Conservation (phyloP, 2,888 invertebrate species). For the Epistrophe grossulariae region DNA sequence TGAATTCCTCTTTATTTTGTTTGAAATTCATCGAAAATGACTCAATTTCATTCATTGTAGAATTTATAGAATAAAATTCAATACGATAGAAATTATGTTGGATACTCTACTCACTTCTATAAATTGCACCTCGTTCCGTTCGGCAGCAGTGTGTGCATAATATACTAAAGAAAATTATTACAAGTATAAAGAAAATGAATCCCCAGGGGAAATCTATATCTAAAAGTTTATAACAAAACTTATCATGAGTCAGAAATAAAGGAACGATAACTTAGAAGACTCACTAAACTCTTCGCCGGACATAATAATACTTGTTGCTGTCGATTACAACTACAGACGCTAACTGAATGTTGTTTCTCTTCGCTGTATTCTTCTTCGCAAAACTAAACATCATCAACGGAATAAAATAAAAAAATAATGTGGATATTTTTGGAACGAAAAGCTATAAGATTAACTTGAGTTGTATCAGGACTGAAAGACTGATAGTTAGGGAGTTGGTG, state of each 20-base stretch:
- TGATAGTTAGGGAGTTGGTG: neutral
- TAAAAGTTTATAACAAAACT: conserved; percentile 26
- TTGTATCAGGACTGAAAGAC: neutral
- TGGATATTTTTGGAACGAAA: conserved; percentile 36
- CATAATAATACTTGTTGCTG: conserved; percentile 33
- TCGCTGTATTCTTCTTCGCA: neutral
- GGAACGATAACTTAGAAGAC: neutral
- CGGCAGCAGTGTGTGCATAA: conserved; percentile 44
- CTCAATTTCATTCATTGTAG: conserved; percentile 10
- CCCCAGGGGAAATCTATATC: conserved; percentile 38
- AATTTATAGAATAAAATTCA: neutral
- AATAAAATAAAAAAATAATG: conserved; percentile 7
- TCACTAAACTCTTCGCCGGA: conserved; percentile 33
- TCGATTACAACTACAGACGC: conserved; percentile 16
- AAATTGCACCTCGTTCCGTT: conserved; percentile 18
- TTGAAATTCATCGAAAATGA: conserved; percentile 4
- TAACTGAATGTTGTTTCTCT: conserved; percentile 20
- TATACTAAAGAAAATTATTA: conserved; percentile 29
- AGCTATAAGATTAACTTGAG: neutral
- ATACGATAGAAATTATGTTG: neutral
- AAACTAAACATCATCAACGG: conserved; percentile 4
- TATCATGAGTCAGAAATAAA: neutral
- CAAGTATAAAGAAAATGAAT: conserved; percentile 27
- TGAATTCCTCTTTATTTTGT: neutral
- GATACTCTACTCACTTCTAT: conserved; percentile 59